Base-by-base conservation (phyloP, 2,113 vertebrate species). In the Nesogale talazaci region DNA sequence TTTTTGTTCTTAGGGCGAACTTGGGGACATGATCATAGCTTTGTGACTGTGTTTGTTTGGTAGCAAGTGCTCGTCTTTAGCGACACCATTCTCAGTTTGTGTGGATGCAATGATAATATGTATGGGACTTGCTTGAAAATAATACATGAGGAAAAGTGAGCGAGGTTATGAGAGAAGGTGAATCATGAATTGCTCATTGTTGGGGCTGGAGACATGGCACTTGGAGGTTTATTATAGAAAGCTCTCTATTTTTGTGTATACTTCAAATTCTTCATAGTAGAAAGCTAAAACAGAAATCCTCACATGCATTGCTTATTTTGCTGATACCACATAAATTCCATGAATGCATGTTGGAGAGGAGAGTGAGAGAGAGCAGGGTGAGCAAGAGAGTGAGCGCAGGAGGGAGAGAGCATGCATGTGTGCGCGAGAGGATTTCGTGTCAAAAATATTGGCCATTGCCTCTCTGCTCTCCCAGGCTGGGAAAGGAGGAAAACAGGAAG, bases 91-190 rank as follows among this genome's bases (percentile, higher is more conserved):
- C 83, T 72, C 93, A 94, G 85, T 92, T 77, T 83, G 86, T 90
- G 86, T 89, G 72, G 86, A 78, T 56, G 67, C 79, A 94, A 79
- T 86, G 29, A 92, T 79, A 27, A 31, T 61, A 61, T 81, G 65
- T 79, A 59, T 92, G 65, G n/a, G 70, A 72, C 89, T 93, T 80
- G 80, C 86, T 90, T 93, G 88, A 88, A 90, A 80, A 90, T 92
- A 90, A 92, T 67, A 46, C 16, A 74, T 19, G 34, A 17, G 80
- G 85, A 94, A 72, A 92, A 79, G 52, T 90, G 61, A 52, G 52
- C 86, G 72, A 86, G 46, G 31, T 1, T 67, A 36, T 61, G 57
- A 89, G 82, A 92, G 23, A 42, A 76, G 79, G 22, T 90, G 94
- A 52, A 83, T 83, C 80, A 88, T 2, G 8, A 79, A 34, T 63